Percentiles rank a stretch among this genome's conserved stretches.
Evolutionary conservation across 2,797 vertebrate genomes (phyloP).

Genomic region (Myripristis jacobus): DNA sequence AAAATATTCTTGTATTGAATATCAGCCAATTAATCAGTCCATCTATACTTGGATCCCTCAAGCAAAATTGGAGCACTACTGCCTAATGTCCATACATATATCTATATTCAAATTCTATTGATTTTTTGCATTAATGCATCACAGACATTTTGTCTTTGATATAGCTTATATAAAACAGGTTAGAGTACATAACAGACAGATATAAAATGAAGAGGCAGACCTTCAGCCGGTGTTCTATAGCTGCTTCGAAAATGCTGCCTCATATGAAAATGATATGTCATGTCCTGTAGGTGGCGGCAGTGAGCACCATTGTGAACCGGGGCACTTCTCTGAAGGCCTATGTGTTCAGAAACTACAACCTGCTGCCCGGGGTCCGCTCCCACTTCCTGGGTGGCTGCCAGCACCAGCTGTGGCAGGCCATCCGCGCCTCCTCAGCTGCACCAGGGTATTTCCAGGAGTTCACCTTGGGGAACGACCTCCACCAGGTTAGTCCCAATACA

Average conservation of each 20-base stretch:
- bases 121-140: no score
- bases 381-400: constrained; percentile 91
- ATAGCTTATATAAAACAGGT: no score
- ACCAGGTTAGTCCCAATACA: constrained; percentile 86
- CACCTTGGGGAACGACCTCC: constrained; percentile 89
- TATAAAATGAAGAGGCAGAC: no score
- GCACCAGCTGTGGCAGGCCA: constrained; percentile 94
- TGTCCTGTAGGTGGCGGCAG: constrained; percentile 89
- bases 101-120: not conserved
- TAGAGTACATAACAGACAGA: no score
- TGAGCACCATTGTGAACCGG: constrained; percentile 95
- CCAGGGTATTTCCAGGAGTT: constrained; percentile 96
- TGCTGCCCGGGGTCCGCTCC: constrained; percentile 91
- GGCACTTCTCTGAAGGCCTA: constrained; percentile 93
- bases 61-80: not conserved
- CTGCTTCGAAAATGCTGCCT: constrained; percentile 34
- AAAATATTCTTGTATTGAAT: no score
- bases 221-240: no score
- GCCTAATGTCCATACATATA: not conserved
- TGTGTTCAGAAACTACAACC: constrained; percentile 97
- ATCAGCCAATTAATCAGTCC: no score
- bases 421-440: constrained; percentile 92
- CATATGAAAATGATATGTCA: not conserved
- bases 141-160: no score
- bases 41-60: no score